These are phyloP conservation scores for Zaprionus nigranus DNA, from an alignment of 1,140 invertebrate genomes.

Conservation along the genomic window DNA sequence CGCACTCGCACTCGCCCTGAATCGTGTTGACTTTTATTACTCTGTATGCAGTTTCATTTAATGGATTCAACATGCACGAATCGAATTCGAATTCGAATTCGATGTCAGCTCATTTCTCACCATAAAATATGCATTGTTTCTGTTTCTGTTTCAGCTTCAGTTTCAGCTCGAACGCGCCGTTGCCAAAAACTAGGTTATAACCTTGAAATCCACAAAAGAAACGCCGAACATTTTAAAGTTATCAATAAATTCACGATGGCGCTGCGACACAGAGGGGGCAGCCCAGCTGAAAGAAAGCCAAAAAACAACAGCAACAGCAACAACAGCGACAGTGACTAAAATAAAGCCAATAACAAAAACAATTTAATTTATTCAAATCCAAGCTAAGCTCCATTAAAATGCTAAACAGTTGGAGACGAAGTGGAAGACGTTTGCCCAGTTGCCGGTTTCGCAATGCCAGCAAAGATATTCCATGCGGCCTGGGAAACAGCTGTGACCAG, in stretches of 20 bases:
- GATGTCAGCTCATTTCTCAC: conserved; percentile 68
- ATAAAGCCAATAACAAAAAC: not conserved
- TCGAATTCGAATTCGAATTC: conserved; percentile 47
- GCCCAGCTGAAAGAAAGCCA: conserved; percentile 56
- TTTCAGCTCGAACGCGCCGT: conserved; percentile 35
- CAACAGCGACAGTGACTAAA: conserved; percentile 20
- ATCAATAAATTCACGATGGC: conserved; percentile 65
- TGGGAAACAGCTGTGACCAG: conserved; percentile 24
- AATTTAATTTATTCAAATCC: conserved; percentile 65
- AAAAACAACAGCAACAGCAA: conserved; percentile 20
- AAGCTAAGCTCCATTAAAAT: conserved; percentile 69
- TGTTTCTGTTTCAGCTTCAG: conserved; percentile 22
- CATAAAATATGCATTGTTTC: conserved; percentile 66
- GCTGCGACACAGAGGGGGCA: conserved; percentile 37
- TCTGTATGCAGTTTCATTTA: conserved; percentile 45
- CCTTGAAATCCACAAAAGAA: conserved; percentile 76
- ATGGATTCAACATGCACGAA: conserved; percentile 56
- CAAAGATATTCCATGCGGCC: conserved; percentile 37
- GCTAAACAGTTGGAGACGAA: conserved; percentile 50
- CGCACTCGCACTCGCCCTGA: conserved; percentile 13
- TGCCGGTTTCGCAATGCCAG: conserved; percentile 63
- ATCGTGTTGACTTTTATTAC: conserved; percentile 53
- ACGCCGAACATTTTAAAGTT: conserved; percentile 65
- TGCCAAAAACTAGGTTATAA: conserved; percentile 77
- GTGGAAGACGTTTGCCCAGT: conserved; percentile 7